phyloP scores from a whole-genome alignment of 2,797 vertebrate genomes.

The Sebastes elongatus region DNA sequence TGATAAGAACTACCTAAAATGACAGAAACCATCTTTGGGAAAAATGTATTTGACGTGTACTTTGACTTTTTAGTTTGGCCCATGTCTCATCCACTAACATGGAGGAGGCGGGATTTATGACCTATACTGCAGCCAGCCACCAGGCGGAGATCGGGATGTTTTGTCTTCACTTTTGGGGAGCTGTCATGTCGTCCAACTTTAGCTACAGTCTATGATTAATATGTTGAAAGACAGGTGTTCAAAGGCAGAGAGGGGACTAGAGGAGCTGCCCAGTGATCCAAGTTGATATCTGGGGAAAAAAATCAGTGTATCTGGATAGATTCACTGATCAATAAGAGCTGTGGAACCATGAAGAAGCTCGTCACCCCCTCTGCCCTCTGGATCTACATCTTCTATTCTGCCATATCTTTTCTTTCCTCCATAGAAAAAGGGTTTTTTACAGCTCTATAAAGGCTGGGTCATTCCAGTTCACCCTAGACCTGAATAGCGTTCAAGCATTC shows the following conservation, averaged over 20 bases:
- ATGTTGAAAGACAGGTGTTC: slow-evolving; percentile 20
- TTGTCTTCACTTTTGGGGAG: too few relatives aligned
- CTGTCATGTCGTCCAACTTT: too few relatives aligned
- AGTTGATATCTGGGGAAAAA: neutral
- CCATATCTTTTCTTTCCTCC: slow-evolving; percentile 4
- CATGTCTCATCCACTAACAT: too few relatives aligned
- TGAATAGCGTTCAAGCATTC: slow-evolving; percentile 3
- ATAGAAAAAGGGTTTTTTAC: neutral
- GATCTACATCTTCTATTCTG: slow-evolving; percentile 1
- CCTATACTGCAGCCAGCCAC: too few relatives aligned
- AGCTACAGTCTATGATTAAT: neutral
- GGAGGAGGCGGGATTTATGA: too few relatives aligned
- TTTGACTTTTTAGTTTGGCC: too few relatives aligned
- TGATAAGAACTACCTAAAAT: too few relatives aligned
- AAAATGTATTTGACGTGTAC: too few relatives aligned
- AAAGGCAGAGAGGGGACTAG: neutral
- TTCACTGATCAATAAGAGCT: slow-evolving; percentile 25
- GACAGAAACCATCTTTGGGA: too few relatives aligned
- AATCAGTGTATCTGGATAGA: neutral
- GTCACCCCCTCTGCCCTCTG: neutral
- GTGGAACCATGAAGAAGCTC: neutral
- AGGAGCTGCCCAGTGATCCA: neutral
- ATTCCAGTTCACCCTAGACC: slow-evolving; percentile 21
- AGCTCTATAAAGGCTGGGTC: slow-evolving; percentile 12
- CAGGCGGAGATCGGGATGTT: too few relatives aligned